Base-by-base conservation (phyloP, 2,797 vertebrate genomes). In the Danio jaintianensis region DNA sequence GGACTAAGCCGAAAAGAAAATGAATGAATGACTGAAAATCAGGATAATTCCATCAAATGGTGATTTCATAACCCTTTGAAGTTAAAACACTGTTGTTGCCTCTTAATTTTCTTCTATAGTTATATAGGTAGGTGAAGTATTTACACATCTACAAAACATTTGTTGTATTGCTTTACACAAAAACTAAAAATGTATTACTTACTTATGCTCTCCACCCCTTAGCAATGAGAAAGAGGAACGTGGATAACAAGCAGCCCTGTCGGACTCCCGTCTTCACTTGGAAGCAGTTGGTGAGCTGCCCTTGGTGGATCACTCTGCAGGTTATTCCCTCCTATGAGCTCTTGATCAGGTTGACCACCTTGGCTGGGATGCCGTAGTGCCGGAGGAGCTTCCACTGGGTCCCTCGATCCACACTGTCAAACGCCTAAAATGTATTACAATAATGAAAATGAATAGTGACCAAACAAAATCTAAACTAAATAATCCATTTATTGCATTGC, bases 211-310 rank as follows among this genome's bases (percentile, higher is more conserved):
- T n/a, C n/a, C n/a, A n/a, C n/a, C n/a, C n/a, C n/a, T n/a, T 52
- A 16, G 5, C 1, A 7, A 16, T 16, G 69, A 15, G 40, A 16
- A 52, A 52, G 2, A 16, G 15, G 15, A 7, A 4, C 9, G 9
- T 66, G 0, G 10, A 50, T 5, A 29, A 13, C 11, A 47, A 20
- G 43, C 12, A 48, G 7, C 45, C 64, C 13, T 68, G 43, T 15
- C 12, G 1, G 3, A 75, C 71, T 59, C 71, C 18, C 8, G 70
- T 81, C 48, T 15, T 55, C 20, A 78, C 64, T 29, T 69, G n/a
- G 8, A 81, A 74, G 10, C 9, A 40, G 13, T 76, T 29, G 7
- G 45, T 68, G 8, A 77, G 47, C 67, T 71, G 18, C 7, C 42
- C 66, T 47, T 10, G 47, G 36, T 62, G 38, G 29, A 55, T 47